Conservation (phyloP, 30 jellyfish, hydroid and myxozoan genomes). For the Phacellophora camtschatica region DNA sequence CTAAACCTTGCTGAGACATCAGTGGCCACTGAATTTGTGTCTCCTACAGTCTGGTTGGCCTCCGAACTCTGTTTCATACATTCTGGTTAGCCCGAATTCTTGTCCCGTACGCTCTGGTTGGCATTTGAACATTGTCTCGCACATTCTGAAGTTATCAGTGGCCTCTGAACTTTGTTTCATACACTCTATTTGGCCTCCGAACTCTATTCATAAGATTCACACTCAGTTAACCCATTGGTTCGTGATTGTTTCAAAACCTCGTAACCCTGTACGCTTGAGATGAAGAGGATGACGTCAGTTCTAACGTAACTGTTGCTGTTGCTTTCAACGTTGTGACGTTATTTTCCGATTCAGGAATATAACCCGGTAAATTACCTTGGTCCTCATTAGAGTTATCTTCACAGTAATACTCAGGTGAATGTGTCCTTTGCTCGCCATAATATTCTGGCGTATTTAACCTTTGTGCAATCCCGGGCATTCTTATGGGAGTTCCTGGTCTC, state of each 20-base stretch:
- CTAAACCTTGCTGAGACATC: no score
- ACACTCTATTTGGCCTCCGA: no score
- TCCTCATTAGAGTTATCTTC: conserved; percentile 3
- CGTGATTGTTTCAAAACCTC: conserved; percentile 7
- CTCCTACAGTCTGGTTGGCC: no score
- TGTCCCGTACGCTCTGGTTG: no score
- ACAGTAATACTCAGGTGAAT: not conserved
- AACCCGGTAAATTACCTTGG: conserved; percentile 39
- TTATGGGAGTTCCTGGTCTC: conserved; percentile 78
- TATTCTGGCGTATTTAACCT: conserved; percentile 24
- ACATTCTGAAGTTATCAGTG: no score
- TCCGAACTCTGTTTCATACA: no score
- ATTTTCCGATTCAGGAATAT: conserved; percentile 25
- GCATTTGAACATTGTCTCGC: no score
- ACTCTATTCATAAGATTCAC: no score
- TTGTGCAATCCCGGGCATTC: conserved; percentile 23
- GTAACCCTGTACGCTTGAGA: conserved; percentile 50
- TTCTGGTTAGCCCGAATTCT: no score
- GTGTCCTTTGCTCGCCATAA: not conserved
- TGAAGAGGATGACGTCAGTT: conserved; percentile 64
- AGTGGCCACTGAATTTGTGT: no score
- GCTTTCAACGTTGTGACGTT: conserved; percentile 61
- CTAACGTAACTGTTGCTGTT: conserved; percentile 73
- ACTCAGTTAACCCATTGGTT: no score
- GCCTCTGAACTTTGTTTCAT: no score